Evolutionary conservation across 1,140 invertebrate species (phyloP), one percentile per base, ranked within the genome.

Genomic region (Temnothorax curvispinosus): DNA sequence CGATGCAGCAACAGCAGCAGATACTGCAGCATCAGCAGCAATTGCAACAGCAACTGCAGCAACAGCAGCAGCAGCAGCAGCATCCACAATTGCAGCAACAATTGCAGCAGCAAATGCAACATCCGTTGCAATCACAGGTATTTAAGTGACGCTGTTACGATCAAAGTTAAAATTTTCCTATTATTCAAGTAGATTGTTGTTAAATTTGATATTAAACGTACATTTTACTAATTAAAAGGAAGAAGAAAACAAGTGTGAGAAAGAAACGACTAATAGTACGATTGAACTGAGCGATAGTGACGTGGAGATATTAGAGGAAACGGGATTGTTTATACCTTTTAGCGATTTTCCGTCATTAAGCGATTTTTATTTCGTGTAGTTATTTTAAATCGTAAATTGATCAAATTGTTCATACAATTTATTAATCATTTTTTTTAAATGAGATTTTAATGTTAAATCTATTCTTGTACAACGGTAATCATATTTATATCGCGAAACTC

Each of bases 11-110:
- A 52, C 94, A 94, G 86, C 93, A 94, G n/a, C 92, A 94, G 50
- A 93, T 95, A 86, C 93, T 95, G 76, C 96, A 96, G 58, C 95
- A 96, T 86, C 96, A 96, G 71, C 93, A 96, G 27, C 94, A 95
- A 77, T 88, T 94, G 72, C 93, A 95, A 72, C 94, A 95, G 84
- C 96, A 96, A 89, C 96, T 96, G 88, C 94, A 96, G 88, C 96
- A 96, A 78, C 96, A 96, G 75, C 91, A 96, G 52, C 95, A 75
- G 27, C 27, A 27, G 54, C 72, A 95, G 69, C 93, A 94, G 82
- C 95, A 95, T 86, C 96, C 96, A 92, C 95, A 96, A 89, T 93
- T 94, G 89, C 94, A 95, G 56, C 95, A 95, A 87, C 95, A 95
- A 62, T 91, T 94, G 52, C 95, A 95, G 77, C 94, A 95, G 86